Percentiles rank a stretch among this genome's conserved stretches.
phyloP scores from a whole-genome alignment of 2,113 vertebrate genomes.

The Anolis carolinensis region DNA sequence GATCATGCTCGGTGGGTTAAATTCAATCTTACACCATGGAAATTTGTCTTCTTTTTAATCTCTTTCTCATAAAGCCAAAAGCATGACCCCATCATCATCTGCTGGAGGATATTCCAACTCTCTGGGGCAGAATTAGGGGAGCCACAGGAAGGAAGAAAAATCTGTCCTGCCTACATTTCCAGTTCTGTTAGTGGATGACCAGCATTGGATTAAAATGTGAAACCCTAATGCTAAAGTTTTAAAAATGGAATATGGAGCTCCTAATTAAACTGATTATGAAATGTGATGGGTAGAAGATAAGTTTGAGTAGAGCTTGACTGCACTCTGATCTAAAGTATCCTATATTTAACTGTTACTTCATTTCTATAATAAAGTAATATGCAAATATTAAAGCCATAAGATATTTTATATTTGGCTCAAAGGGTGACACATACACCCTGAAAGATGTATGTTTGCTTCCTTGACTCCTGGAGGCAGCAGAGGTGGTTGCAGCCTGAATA shows the following conservation, averaged over 20 bases:
- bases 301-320: conserved; percentile 25
- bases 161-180: too few species aligned
- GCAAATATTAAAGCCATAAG: neutral
- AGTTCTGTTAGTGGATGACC: too few species aligned
- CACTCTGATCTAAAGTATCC: neutral
- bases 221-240: neutral
- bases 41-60: too few species aligned
- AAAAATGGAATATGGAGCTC: neutral
- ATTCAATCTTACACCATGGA: too few species aligned
- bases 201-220: neutral
- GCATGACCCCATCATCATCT: too few species aligned
- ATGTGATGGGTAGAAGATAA: neutral
- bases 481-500: neutral
- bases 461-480: too few species aligned
- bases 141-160: too few species aligned
- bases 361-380: neutral
- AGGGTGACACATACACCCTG: neutral
- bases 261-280: neutral
- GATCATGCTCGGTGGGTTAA: neutral
- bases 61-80: too few species aligned
- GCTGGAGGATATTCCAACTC: too few species aligned
- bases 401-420: neutral
- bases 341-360: neutral
- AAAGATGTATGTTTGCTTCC: too few species aligned
- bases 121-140: too few species aligned